Base-by-base conservation (phyloP, 1,140 invertebrate species). In the Papilio aristodemus region DNA sequence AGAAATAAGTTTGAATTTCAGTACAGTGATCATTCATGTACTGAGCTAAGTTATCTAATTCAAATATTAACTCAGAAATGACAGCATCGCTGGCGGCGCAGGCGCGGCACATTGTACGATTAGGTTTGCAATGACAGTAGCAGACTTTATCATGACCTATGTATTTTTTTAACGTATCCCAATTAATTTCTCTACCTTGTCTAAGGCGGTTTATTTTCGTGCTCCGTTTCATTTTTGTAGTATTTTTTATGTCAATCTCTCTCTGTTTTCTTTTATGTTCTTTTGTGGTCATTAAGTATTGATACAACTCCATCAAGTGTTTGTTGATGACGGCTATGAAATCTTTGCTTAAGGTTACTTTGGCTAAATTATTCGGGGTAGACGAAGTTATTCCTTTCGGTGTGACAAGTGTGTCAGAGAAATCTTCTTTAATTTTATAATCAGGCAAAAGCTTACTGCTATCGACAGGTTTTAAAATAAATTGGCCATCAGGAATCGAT, bases 1-100 rank as follows among this genome's bases (percentile, higher is more conserved):
- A 81, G 37, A 89, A 89, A 66, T 76, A 90, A 1, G 85, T 87
- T 76, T 90, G 88, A 62, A 90, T 85, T 75, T 90, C 88, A 39
- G 83, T 86, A 58, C 88, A 90, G 63, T 90, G 88, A 36, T 87
- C 82, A 27, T 70, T 76, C 81, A 90, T 86, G 38, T 83, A 90
- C n/a, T 80, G 72, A 11, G 79, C 76, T 59, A 90, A 57, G 54
- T 86, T 86, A 8, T 90, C 78, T 36, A 90, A 83, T 70, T 89
- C 86, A 50, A 87, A 84, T 62, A 84, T 80, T 19, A 90, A 75
- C 73, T 85, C 88, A 7, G 69, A 66, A 25, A 89, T 85, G 14
- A 87, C 80, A 6, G 78, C 78, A 69, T 86, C 79, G 66, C 83
- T 81, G 13, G 82, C 87, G 14, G 82, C 84, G 64, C 84, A 85